Base-by-base conservation (phyloP, 2,113 vertebrate species). In the Loxodonta africana region DNA sequence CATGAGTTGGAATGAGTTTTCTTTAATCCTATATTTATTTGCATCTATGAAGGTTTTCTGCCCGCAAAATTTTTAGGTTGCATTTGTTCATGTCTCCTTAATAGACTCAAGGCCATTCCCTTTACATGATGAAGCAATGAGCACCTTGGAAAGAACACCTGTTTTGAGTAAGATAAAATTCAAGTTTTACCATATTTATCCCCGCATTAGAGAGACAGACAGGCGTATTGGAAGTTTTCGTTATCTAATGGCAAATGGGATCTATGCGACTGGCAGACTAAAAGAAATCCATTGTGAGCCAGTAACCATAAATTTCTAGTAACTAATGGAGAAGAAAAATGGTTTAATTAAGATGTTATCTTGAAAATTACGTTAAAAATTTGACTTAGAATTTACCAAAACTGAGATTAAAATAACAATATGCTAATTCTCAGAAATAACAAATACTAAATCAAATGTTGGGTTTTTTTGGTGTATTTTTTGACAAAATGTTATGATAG, bases 181-280 rank as follows among this genome's bases (percentile, higher is more conserved):
- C 25, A 57, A 71, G 11, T 30, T 96, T 94, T 78, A 71, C 2
- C 26, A 65, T 71, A 48, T 83, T 91, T 81, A 82, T 41, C 86
- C 48, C 15, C 57, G 81, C 5, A 46, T 41, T 76, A 80, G 46
- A 96, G 76, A 92, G 21, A 57, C 12, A 10, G 25, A 44, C 28
- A 83, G 74, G 41, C 25, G 74, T 74, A 67, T 44, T 51, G 11
- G 6, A 92, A 92, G 4, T 81, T 28, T 41, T 91, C 37, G 82
- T 71, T 81, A 85, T 77, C 71, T 92, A 26, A 76, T 83, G 25
- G 65, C 60, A 93, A 95, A 65, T 44, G 26, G 7, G 90, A 80
- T 78, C 46, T 14, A 51, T 28, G 15, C 15, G 0, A 71, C 77
- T 65, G 63, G 25, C 88, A 57, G 4, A 4, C 0, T 63, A 90